These are phyloP conservation scores for Pammene fasciana DNA, from an alignment of 2,888 invertebrate species.

Conservation along the genomic window DNA sequence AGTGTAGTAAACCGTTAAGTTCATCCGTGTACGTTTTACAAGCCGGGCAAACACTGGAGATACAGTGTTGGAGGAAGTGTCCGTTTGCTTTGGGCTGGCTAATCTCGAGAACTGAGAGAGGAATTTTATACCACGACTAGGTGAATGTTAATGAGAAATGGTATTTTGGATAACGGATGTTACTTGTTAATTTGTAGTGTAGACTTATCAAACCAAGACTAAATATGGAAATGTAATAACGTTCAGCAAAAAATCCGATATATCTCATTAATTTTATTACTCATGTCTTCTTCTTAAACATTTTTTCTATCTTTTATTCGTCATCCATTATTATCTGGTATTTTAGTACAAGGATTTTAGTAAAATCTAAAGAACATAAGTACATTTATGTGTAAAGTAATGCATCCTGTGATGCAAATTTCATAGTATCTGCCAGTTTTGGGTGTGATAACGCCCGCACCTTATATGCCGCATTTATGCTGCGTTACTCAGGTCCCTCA, in stretches of 20 bases:
- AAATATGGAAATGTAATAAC: neutral
- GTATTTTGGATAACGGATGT: conserved; percentile 14
- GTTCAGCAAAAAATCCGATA: no score
- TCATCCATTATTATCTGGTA: no score
- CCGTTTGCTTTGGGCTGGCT: conserved; percentile 36
- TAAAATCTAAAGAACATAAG: no score
- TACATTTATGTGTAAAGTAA: no score
- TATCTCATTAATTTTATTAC: no score
- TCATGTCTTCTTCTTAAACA: no score
- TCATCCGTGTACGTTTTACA: conserved; percentile 39
- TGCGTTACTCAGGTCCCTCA: conserved; percentile 43
- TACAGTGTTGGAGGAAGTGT: conserved; percentile 35
- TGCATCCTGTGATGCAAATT: no score
- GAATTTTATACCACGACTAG: conserved; percentile 24
- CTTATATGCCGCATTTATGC: conserved; percentile 17
- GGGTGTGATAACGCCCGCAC: conserved; percentile 22
- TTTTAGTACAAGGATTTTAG: no score
- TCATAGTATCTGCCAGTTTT: no score
- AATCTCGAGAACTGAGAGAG: conserved; percentile 32
- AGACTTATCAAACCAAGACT: neutral
- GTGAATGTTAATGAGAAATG: conserved; percentile 19
- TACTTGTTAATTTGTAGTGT: neutral
- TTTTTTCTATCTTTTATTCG: no score
- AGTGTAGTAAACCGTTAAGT: conserved; percentile 36
- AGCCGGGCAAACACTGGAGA: conserved; percentile 27